Evolutionary conservation across 2,113 vertebrate species (phyloP).

Genomic region (Sialia sialis): DNA sequence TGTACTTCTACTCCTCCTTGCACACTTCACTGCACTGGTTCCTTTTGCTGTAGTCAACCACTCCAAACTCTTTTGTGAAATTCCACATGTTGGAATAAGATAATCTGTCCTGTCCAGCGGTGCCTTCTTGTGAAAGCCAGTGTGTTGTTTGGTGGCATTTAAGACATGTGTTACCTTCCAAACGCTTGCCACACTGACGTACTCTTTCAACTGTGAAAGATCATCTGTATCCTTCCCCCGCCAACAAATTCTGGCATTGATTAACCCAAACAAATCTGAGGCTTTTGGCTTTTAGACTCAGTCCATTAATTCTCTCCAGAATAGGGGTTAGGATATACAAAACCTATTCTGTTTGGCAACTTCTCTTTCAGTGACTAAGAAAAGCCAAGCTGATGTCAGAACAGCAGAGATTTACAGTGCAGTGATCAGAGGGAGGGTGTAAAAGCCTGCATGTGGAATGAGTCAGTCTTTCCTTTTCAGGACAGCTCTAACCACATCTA

Average conservation of each 20-base stretch:
- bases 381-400: slow-evolving; percentile 43
- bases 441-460: neutral
- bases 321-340: slow-evolving; percentile 40
- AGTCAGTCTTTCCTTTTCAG: slow-evolving; percentile 39
- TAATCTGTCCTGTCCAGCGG: neutral
- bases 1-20: neutral
- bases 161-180: slow-evolving; percentile 1
- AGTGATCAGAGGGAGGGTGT: neutral
- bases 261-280: slow-evolving; percentile 60
- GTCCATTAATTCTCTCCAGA: slow-evolving; percentile 34
- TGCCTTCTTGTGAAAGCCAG: neutral
- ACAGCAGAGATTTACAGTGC: neutral
- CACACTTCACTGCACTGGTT: neutral
- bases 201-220: slow-evolving; percentile 6
- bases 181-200: neutral
- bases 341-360: slow-evolving; percentile 37
- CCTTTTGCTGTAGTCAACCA: neutral
- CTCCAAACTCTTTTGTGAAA: neutral
- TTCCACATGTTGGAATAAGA: neutral
- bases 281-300: slow-evolving; percentile 37
- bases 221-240: slow-evolving; percentile 18
- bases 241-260: slow-evolving; percentile 42
- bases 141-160: neutral
- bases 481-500: neutral
- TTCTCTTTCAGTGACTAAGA: neutral